Conservation (phyloP, 2,888 invertebrate genomes). For the Ditylenchus weischeri region DNA sequence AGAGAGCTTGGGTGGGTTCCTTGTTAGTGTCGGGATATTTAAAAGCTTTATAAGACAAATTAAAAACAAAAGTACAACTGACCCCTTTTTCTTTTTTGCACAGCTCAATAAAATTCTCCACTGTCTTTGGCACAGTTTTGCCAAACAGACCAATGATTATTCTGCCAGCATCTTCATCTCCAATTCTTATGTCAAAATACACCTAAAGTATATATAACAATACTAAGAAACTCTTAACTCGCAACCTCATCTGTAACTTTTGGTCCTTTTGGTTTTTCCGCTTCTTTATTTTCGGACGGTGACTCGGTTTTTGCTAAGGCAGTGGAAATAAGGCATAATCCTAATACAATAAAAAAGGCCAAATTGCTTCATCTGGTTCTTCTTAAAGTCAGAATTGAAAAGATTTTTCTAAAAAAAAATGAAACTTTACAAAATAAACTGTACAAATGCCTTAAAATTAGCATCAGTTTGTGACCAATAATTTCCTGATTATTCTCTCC, state of each 20-base stretch:
- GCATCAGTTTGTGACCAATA: no score
- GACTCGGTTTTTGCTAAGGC: neutral
- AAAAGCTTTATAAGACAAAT: no score
- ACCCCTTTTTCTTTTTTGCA: constrained; percentile 64
- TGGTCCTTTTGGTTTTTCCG: constrained; percentile 52
- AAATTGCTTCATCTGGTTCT: no score
- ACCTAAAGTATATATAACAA: constrained; percentile 64
- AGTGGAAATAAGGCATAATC: neutral
- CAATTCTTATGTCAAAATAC: constrained; percentile 76
- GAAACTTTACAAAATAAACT: no score
- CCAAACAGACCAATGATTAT: constrained; percentile 86
- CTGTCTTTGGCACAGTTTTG: constrained; percentile 75
- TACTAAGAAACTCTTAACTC: neutral
- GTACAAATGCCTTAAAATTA: no score
- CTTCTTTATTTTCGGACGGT: no score
- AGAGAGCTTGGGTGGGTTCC: no score
- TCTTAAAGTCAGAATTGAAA: no score
- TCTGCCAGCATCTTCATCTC: constrained; percentile 71
- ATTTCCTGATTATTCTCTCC: no score
- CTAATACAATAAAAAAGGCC: no score
- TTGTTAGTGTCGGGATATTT: no score
- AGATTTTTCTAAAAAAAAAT: no score
- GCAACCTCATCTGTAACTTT: constrained; percentile 57
- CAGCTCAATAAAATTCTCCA: constrained; percentile 78
- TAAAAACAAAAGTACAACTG: constrained; percentile 7